Percentiles rank a stretch among this genome's conserved stretches.
phyloP scores from a whole-genome alignment of 2,888 invertebrate species.

The Leptothorax acervorum region DNA sequence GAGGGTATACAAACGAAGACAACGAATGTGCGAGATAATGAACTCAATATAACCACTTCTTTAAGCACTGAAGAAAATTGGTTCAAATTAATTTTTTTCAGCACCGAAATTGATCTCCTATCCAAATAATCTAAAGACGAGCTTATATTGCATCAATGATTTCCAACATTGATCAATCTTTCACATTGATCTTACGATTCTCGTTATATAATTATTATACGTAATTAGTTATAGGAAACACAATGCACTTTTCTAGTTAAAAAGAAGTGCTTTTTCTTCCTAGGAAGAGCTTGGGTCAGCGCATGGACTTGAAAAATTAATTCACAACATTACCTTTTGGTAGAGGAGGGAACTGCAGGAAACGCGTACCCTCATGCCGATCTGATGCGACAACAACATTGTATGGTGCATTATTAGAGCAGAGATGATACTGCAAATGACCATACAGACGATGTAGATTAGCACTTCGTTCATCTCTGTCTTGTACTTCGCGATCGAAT shows the following conservation, averaged over 20 bases:
- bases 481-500: conserved; percentile 71
- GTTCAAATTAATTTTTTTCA: neutral
- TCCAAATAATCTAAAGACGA: neutral
- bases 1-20: neutral
- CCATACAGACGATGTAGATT: conserved; percentile 80
- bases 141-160: neutral
- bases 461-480: conserved; percentile 88
- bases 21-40: neutral
- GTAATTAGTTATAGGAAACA: neutral
- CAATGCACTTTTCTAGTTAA: neutral
- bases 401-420: conserved; percentile 85
- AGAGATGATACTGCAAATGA: conserved; percentile 82
- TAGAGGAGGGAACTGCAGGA: conserved; percentile 90
- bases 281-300: neutral
- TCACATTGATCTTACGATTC: neutral
- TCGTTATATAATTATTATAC: neutral
- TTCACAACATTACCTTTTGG: conserved; percentile 86
- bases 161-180: neutral
- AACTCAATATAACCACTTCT: too few relatives aligned
- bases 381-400: conserved; percentile 82
- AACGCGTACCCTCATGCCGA: conserved; percentile 89
- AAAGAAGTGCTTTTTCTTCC: neutral
- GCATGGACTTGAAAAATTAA: neutral
- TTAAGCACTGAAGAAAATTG: too few relatives aligned
- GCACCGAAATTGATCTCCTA: neutral